A percentile compares a stretch with the other conserved stretches of the same genome.
These are phyloP conservation scores for Amphimedon queenslandica DNA, from an alignment of 37 sponge, comb jelly and placozoan genomes.

Conservation along the genomic window DNA sequence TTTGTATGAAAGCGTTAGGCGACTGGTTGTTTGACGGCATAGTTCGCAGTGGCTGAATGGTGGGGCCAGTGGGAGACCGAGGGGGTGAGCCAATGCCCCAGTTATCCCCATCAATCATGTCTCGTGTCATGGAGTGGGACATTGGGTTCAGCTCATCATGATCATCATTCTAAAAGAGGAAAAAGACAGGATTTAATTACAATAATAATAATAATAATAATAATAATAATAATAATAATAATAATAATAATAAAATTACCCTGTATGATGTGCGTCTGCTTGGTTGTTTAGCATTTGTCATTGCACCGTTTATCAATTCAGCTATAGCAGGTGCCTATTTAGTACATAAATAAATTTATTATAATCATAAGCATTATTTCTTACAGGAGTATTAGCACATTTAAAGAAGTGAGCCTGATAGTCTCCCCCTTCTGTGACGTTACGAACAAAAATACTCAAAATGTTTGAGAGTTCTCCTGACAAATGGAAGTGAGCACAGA, in stretches of 20 bases:
- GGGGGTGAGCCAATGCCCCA: constrained; percentile 23
- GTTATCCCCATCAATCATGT: constrained; percentile 19
- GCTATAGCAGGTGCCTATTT: constrained; percentile 23
- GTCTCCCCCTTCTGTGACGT: not conserved
- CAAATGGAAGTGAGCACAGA: too few relatives aligned
- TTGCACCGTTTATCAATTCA: constrained; percentile 11
- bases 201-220: too few relatives aligned
- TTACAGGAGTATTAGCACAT: constrained; percentile 23
- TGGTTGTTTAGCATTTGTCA: not conserved
- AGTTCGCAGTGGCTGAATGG: not conserved
- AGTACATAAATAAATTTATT: not conserved
- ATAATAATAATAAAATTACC: not conserved
- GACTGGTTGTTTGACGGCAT: not conserved
- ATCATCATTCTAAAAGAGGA: not conserved
- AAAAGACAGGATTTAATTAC: not conserved
- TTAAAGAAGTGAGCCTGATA: constrained; percentile 37
- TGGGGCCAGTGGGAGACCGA: not conserved
- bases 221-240: too few relatives aligned
- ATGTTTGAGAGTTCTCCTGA: too few relatives aligned
- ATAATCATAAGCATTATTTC: not conserved
- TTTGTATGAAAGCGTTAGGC: too few relatives aligned
- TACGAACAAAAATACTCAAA: too few relatives aligned
- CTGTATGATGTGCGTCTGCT: not conserved
- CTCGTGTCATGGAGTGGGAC: not conserved
- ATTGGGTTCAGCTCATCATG: not conserved